Base-by-base conservation (phyloP, 2,113 vertebrate species). In the Spermophilus dauricus region DNA sequence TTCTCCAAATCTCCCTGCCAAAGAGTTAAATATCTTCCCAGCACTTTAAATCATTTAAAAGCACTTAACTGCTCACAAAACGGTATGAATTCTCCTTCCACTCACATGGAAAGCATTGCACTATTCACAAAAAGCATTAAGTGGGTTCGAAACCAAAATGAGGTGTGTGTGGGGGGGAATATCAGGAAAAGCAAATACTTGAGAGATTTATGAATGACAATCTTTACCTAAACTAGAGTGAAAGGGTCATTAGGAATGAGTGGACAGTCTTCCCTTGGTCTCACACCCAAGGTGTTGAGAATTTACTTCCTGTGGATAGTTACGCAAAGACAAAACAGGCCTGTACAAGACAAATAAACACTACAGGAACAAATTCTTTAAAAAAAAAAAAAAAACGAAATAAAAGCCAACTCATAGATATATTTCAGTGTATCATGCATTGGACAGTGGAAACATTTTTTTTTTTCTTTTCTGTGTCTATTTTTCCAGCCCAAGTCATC, bases 21-120 rank as follows among this genome's bases (percentile, higher is more conserved):
- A 97, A 96, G 86, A 97, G 89, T 95, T 92, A 96, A 97, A 97
- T 95, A 89, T 96, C 90, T 92, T 93, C 94, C 85, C 80, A 85
- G 89, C 61, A 86, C 96, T 97, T 97, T 97, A 97, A 98, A 98
- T 97, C 95, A 97, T 93, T 97, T 95, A 94, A 91, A 96, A 75
- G 96, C 95, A 97, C 88, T 97, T 98, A 97, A 85, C 91, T 73
- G 86, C 76, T 97, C 93, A 94, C 93, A 94, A 80, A 95, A 84
- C 69, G 56, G 83, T 89, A 93, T 91, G 86, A 97, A 83, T 58
- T 93, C 86, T 94, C 93, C 80, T 96, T 95, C 76, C n/a, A 95
- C 89, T 97, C 96, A 97, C 94, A 87, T 90, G 95, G 96, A 97
- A 97, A 97, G 22, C 80, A 70, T 90, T 73, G 72, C 37, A 91